Evolutionary conservation across 2,113 vertebrate genomes (phyloP), one percentile per base, ranked within the genome.

Genomic region (Motacilla alba): DNA sequence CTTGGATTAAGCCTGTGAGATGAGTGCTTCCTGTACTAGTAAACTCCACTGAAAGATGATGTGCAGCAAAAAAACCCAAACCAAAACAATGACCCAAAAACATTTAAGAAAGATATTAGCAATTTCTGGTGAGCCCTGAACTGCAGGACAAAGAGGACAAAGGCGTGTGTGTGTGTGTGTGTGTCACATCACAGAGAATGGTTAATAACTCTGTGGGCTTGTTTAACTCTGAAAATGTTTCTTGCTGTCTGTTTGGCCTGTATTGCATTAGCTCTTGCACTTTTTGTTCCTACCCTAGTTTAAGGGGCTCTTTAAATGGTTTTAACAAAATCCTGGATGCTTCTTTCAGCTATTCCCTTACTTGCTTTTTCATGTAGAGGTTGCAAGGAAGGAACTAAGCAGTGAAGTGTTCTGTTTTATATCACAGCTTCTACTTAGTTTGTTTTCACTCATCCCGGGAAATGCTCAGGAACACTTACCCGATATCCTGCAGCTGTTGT

Each of bases 391-490:
- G 90, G 96, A 97, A 97, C 91, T 94, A 96, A 97, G 97, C 97
- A 96, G 96, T 98, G 96, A 98, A 98, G 97, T 97, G 39, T 98
- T 98, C 94, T 98, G 97, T 98, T 98, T 98, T 98, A 93, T 98
- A 95, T 95, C 96, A 93, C 97, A 99, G 99, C 98, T 99, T 95
- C 98, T 99, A 92, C 96, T 98, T 97, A 99, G 98, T 96, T 98
- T 99, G 93, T 98, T 99, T 97, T 97, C 98, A 96, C 98, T 98
- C 85, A 98, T 98, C 94, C 98, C 98, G 77, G 98, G 98, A 93
- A 97, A 98, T 90, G 98, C 98, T 97, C 98, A 98, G 97, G 98
- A 98, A 98, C 98, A 98, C 97, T 98, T 98, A 97, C 98, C 98
- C 1, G 98, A 98, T 97, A 98, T 97, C 97, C 97, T 98, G 96